Evolutionary conservation across 2,113 vertebrate genomes (phyloP).

Genomic region (Macroglossus sobrinus): DNA sequence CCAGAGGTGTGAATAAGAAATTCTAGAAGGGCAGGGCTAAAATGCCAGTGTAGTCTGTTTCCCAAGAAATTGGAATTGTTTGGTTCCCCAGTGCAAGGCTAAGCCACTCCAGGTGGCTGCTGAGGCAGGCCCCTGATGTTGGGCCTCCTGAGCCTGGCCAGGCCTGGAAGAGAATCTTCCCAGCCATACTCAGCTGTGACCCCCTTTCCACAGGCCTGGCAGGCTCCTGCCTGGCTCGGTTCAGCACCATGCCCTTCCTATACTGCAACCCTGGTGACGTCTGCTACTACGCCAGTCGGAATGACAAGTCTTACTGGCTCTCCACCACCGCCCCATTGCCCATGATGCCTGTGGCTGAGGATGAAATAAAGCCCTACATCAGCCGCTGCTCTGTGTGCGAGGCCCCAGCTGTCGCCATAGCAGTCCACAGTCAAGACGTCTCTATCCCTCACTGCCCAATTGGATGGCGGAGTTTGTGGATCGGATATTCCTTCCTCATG

Average conservation of each 20-base stretch:
- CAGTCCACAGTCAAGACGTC: constrained; percentile 95
- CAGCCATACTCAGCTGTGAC: accelerated
- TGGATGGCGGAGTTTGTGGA: constrained; percentile 98
- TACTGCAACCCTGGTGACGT: constrained; percentile 98
- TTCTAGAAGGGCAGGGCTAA: neutral
- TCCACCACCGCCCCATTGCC: constrained; percentile 96
- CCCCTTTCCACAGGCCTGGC: constrained; percentile 87
- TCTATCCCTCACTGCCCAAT: constrained; percentile 94
- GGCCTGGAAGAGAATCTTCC: accelerated
- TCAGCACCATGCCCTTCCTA: constrained; percentile 98
- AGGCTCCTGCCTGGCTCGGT: constrained; percentile 94
- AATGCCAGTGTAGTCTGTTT: neutral
- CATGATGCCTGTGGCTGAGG: constrained; percentile 97
- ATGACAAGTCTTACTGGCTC: constrained; percentile 98
- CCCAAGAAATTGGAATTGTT: neutral
- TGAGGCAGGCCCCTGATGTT: neutral
- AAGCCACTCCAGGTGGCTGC: neutral
- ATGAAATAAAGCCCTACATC: constrained; percentile 93
- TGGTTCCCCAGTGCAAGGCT: accelerated
- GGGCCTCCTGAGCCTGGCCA: accelerated
- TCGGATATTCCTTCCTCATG: constrained; percentile 99
- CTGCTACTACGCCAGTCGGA: constrained; percentile 96
- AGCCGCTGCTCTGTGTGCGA: constrained; percentile 98
- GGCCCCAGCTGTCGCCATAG: constrained; percentile 95
- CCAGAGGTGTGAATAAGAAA: accelerated